Percentiles rank a stretch among this genome's conserved stretches.
These are phyloP conservation scores for Aulostomus chinensis DNA, from an alignment of 2,797 vertebrate species.

Conservation along the genomic window DNA sequence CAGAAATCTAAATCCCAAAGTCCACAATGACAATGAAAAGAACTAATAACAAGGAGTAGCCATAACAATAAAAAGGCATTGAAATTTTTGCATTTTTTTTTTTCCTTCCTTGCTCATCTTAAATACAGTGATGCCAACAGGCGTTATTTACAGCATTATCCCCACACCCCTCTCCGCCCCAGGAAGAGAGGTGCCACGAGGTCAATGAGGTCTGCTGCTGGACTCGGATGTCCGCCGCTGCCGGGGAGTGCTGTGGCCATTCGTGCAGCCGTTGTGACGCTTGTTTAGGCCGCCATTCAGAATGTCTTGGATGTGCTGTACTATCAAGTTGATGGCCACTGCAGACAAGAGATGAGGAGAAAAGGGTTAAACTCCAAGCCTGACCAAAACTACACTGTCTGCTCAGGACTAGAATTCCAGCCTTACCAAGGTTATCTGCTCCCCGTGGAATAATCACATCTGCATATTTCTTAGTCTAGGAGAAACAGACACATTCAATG, in stretches of 20 bases:
- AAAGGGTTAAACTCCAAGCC: no score
- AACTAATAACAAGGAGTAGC: constrained; percentile 60
- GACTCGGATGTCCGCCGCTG: constrained; percentile 90
- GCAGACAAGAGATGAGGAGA: constrained; percentile 4
- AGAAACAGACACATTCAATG: constrained; percentile 11
- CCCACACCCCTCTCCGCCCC: constrained; percentile 59
- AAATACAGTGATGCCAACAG: constrained; percentile 69
- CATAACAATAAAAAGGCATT: constrained; percentile 75
- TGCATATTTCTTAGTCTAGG: constrained; percentile 96
- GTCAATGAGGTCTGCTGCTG: constrained; percentile 96
- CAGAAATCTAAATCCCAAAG: constrained; percentile 48
- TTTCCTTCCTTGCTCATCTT: constrained; percentile 21
- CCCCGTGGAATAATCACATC: constrained; percentile 98
- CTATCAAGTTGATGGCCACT: constrained; percentile 99
- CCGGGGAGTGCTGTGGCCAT: constrained; percentile 84
- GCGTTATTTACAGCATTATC: constrained; percentile 71
- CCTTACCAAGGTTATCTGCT: constrained; percentile 94
- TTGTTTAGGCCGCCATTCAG: constrained; percentile 91
- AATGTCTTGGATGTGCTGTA: constrained; percentile 99
- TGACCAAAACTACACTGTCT: not conserved
- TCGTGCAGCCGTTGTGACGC: constrained; percentile 87
- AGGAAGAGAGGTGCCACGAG: constrained; percentile 60
- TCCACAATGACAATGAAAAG: constrained; percentile 61
- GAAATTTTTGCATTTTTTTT: constrained; percentile 55
- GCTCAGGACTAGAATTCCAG: no score